These are phyloP conservation scores for Stichodactyla helianthus DNA, from an alignment of 64 coral and sea anemone genomes.

Conservation along the genomic window DNA sequence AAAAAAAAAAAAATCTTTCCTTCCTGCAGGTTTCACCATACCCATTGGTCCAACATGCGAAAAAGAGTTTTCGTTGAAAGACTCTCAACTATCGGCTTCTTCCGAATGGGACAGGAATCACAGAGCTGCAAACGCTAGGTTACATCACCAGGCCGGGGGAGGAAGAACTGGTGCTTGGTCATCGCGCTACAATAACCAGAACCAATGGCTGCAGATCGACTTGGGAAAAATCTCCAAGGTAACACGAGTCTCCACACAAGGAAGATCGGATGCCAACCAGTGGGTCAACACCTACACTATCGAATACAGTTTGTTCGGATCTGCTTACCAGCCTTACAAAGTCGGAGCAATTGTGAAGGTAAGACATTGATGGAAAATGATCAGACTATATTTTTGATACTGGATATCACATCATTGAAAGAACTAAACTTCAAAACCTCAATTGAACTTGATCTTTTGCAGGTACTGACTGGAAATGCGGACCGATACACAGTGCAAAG, in stretches of 20 bases:
- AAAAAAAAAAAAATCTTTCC: too few relatives aligned
- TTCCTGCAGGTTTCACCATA: background rate
- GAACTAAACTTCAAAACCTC: too few relatives aligned
- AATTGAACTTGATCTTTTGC: too few relatives aligned
- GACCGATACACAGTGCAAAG: conserved; percentile 15
- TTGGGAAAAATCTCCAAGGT: background rate
- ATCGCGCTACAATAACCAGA: background rate
- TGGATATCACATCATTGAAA: too few relatives aligned
- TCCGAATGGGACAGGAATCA: background rate
- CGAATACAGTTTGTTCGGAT: conserved; percentile 16
- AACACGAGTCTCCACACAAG: conserved; percentile 25
- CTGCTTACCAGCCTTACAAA: conserved; percentile 1
- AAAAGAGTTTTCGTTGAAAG: background rate
- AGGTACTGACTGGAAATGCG: conserved; percentile 36
- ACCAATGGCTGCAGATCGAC: conserved; percentile 29
- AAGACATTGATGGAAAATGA: background rate
- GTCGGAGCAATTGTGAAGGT: background rate
- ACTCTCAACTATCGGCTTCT: background rate
- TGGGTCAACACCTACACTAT: conserved; percentile 12
- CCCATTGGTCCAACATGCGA: background rate
- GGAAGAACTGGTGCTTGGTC: conserved; percentile 1
- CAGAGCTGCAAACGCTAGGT: background rate
- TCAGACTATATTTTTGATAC: too few relatives aligned
- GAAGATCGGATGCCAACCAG: background rate
- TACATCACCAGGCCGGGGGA: background rate